A percentile compares a stretch with the other conserved stretches of the same genome.
phyloP scores from a whole-genome alignment of 2,888 invertebrate species.

The Lepidocyrtinus sp. region DNA sequence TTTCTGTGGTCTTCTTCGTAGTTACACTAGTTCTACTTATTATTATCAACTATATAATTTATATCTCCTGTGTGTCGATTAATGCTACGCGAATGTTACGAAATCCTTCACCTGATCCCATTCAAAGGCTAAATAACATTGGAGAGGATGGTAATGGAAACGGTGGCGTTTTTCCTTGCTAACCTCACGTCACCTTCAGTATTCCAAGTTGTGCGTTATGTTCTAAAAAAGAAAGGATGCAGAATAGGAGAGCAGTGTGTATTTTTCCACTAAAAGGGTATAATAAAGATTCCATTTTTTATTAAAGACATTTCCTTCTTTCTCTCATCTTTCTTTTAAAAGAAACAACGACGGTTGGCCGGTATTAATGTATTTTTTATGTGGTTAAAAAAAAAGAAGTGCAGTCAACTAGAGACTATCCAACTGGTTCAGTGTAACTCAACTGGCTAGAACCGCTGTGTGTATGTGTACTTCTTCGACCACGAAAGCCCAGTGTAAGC shows the following conservation, averaged over 20 bases:
- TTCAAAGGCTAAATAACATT: background rate
- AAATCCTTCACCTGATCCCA: slow-evolving; percentile 4
- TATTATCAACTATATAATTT: slow-evolving; percentile 11
- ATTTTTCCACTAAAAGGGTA: background rate
- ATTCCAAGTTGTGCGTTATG: background rate
- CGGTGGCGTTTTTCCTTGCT: slow-evolving; percentile 1
- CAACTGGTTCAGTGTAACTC: no score
- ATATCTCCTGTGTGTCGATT: slow-evolving; percentile 2
- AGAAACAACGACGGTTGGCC: background rate
- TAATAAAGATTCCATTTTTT: slow-evolving; percentile 15
- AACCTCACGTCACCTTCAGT: background rate
- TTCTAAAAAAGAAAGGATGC: no score
- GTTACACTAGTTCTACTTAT: slow-evolving; percentile 1
- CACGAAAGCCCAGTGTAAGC: no score
- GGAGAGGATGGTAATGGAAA: background rate
- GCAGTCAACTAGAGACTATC: no score
- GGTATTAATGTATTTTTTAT: slow-evolving; percentile 10
- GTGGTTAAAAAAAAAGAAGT: background rate
- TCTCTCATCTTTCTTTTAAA: background rate
- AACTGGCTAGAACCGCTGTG: no score
- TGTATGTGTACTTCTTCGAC: no score
- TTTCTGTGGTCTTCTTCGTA: background rate
- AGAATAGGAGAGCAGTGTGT: background rate
- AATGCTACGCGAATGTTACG: background rate
- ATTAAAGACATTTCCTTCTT: slow-evolving; percentile 8